Evolutionary conservation across 2,888 invertebrate species (phyloP), one percentile per base, ranked within the genome.

Genomic region (Cephus nigrinus): DNA sequence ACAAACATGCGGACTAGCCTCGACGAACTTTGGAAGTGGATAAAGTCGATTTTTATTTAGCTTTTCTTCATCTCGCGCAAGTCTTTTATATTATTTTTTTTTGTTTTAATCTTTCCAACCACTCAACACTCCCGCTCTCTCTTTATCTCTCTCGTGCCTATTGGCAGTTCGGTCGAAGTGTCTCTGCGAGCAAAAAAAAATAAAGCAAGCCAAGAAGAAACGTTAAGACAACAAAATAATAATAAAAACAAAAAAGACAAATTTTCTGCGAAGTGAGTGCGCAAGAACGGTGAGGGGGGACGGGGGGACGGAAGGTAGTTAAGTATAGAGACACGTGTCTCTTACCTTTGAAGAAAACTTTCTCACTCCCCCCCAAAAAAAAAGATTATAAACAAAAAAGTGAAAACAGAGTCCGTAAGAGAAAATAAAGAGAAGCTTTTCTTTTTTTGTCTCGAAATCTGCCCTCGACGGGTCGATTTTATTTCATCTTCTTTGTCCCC

Each of bases 1-100:
- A 78, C 75, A 75, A 75, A 75, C 79, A 81, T 74, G 80, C 82
- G 86, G 90, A 90, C 90, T 90, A 90, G 90, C 87, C 88, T 89
- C 88, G 85, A 89, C 82, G 83, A 89, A 89, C 90, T 89, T 90
- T 89, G 88, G 89, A 86, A 83, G 83, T 55, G 40, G 23, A 55
- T 55, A 55, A 23, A 55, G 40, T 55, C 40, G 40, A 55, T 5
- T 55, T 55, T 55, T 55, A 55, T 55, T 55, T 5, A 55, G 40
- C 40, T 55, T 55, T 55, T 55, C 40, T 55, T 55, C 40, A 23
- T 55, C 40, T 55, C 9, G 40, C 40, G 1, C 2, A 55, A 55
- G 40, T 55, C 40, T 55, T 55, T 55, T 55, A 12, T 35, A 35
- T 35, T 35, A 35, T 35, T 35, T 11, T 35, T 35, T 3, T 15